Evolutionary conservation across 2,797 vertebrate genomes (phyloP), one percentile per base, ranked within the genome.

Genomic region (Danio tinwini): DNA sequence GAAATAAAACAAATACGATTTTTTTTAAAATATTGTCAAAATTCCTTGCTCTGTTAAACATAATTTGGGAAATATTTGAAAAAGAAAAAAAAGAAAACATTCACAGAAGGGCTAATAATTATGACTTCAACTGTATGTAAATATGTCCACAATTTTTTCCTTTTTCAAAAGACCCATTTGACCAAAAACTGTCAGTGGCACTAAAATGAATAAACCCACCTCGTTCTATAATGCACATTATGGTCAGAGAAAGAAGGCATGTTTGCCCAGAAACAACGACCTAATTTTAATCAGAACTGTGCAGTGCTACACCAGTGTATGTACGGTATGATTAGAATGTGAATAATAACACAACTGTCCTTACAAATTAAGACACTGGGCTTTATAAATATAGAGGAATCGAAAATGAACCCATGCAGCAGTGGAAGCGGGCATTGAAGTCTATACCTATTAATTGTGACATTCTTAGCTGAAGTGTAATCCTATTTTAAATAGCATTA

Each of bases 361-460:
- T 61, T 61, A 58, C 29, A 61, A 61, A 61, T 39, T 29, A 29
- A 29, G 29, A 29, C 29, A 29, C 29, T 29, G 29, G n/a, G 29
- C 58, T 76, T 67, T 81, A 53, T 21, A 71, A 12, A 76, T 16
- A 11, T 7, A 16, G 72, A 47, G n/a, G 37, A 75, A 71, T 49
- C 40, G 1, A 75, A 52, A 64, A 53, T 17, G 58, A 14, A 78
- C 12, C 37, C 17, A 11, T 40, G 47, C 39, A 49, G 44, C n/a
- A 47, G 50, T 47, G 63, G 50, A 76, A 1, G 29, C 62, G 42
- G 47, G 44, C n/a, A 42, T 7, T 55, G 29, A 52, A 77, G 56
- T 58, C 67, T 80, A 81, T 78, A 70, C 50, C 64, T 82, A 86
- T 83, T 84, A 82, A 85, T 81, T 47, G 74, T 16, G 52, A 74